Evolutionary conservation across 1,140 invertebrate genomes (phyloP), one percentile per base, ranked within the genome.

Genomic region (Leucophenga varia): DNA sequence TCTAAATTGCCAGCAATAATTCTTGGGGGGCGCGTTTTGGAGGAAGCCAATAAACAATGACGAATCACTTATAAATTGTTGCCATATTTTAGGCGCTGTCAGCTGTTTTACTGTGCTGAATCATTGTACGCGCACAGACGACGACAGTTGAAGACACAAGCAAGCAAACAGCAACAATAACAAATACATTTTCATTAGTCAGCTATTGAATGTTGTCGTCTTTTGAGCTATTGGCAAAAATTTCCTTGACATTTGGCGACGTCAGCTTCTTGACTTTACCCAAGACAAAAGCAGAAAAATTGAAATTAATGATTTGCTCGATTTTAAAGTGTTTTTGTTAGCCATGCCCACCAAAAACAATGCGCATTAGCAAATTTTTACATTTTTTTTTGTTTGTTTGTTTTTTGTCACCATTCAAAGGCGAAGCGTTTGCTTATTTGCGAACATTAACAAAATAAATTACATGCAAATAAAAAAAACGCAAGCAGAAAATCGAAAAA

Each of bases 51-150:
- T 65, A 65, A 65, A 65, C 63, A 67, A 61, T 67, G 63, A 65
- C 57, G 63, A 59, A 65, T 65, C 61, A 65, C 61, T 65, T 65
- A 65, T 65, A 65, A 65, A 65, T 65, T 65, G 61, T 65, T 55
- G 61, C 55, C 55, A 65, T 67, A 65, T 67, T 65, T 65, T 41
- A 16, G 28, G 35, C 18, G 35, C 35, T 37, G 35, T 37, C 35
- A 37, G 17, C 35, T 37, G 22, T 25, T 25, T 17, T 12, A 17
- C 35, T 37, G 35, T 12, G 35, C 35, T 37, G 35, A 37, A 14
- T 37, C 35, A 37, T 37, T 17, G 35, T 16, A 17, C 13, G 6
- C 9, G 35, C 22, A 25, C 35, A 37, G 13, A 17, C 18, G 3
- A 17, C 18, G 35, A 12, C 35, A 37, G n/a, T n/a, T n/a, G n/a